Conservation (phyloP, 2,888 invertebrate species). For the Julus scandinavius region DNA sequence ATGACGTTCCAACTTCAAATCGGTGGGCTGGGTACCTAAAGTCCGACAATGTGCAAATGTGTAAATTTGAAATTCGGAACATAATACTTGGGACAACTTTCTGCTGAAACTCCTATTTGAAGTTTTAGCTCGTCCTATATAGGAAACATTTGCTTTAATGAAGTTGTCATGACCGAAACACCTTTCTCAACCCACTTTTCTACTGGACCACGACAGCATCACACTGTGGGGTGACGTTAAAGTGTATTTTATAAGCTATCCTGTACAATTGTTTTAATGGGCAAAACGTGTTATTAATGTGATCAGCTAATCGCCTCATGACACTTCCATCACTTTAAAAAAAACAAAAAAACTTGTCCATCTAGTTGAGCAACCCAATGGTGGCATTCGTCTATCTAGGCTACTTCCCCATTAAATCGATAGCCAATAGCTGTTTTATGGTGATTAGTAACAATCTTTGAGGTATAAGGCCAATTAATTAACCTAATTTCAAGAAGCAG, state of each 20-base stretch:
- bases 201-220: conserved; percentile 13
- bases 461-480: conserved; percentile 27
- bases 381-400: conserved; percentile 33
- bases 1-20: no score
- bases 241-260: neutral
- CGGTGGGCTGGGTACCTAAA: no score
- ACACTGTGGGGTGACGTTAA: conserved; percentile 14
- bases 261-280: neutral
- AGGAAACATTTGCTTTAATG: neutral
- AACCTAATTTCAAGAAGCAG: neutral
- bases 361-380: neutral
- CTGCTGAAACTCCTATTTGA: no score
- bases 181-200: conserved; percentile 27
- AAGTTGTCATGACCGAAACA: conserved; percentile 42
- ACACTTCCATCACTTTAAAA: conserved; percentile 8
- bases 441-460: conserved; percentile 25
- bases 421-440: conserved; percentile 24
- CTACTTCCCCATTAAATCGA: conserved; percentile 35
- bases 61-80: neutral
- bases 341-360: neutral
- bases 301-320: neutral
- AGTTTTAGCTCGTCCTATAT: neutral
- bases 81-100: neutral
- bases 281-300: conserved; percentile 20
- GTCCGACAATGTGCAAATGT: neutral